phyloP scores from a whole-genome alignment of 1,140 invertebrate species.

The Bombus soroeensis region DNA sequence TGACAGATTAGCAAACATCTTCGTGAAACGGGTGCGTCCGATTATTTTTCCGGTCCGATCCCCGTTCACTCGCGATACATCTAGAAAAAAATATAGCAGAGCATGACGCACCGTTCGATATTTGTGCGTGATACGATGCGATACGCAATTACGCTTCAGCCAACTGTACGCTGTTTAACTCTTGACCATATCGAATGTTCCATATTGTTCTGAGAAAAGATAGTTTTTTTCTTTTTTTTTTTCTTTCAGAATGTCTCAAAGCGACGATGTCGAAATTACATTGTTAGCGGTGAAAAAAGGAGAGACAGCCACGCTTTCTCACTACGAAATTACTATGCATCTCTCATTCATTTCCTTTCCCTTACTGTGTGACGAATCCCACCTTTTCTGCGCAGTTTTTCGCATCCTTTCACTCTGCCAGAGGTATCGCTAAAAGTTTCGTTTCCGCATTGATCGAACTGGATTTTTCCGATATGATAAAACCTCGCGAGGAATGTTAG shows the following conservation, averaged over 20 bases:
- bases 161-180: neutral
- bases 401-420: slow-evolving; percentile 11
- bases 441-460: neutral
- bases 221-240: neutral
- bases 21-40: neutral
- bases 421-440: neutral
- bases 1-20: neutral
- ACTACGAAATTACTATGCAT: neutral
- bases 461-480: neutral
- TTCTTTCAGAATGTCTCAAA: neutral
- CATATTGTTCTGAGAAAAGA: no score
- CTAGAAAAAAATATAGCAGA: slow-evolving; percentile 9
- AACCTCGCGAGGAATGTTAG: neutral
- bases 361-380: neutral
- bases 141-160: slow-evolving; percentile 17
- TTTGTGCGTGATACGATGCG: slow-evolving; percentile 15
- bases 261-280: neutral
- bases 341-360: neutral
- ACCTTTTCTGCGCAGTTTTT: neutral
- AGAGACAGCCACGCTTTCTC: slow-evolving; percentile 6
- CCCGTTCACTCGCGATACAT: neutral
- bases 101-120: slow-evolving; percentile 49
- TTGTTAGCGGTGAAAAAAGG: neutral
- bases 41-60: neutral
- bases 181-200: no score